phyloP scores from a whole-genome alignment of 2,888 invertebrate genomes.

The Drosophila cognata region DNA sequence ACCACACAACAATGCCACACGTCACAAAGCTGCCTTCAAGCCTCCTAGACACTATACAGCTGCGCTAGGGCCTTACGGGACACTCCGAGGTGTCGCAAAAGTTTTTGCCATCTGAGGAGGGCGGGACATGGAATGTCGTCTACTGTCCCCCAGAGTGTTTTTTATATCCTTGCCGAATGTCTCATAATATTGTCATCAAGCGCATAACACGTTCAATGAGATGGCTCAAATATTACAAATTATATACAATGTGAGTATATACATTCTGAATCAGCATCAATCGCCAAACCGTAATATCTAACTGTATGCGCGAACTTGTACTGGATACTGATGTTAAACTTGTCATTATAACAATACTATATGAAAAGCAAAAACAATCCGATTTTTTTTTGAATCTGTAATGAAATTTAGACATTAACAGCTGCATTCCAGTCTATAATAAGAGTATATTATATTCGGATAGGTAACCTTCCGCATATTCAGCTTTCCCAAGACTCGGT shows the following conservation, averaged over 20 bases:
- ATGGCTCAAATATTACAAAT: background rate
- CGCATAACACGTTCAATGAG: background rate
- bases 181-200: background rate
- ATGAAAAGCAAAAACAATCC: background rate
- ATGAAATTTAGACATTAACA: background rate
- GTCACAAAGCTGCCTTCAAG: background rate
- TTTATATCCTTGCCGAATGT: constrained; percentile 26
- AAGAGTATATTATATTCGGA: constrained; percentile 5
- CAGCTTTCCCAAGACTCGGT: background rate
- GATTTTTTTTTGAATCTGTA: background rate
- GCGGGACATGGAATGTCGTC: constrained; percentile 35
- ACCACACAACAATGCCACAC: background rate
- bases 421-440: background rate
- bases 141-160: constrained; percentile 81
- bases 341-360: background rate
- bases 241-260: background rate
- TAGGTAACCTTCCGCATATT: background rate
- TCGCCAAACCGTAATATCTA: background rate
- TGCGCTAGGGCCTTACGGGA: constrained; percentile 22
- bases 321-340: background rate
- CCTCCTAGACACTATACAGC: constrained; percentile 6
- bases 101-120: constrained; percentile 42
- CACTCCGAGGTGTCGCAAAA: constrained; percentile 58
- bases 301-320: background rate
- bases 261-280: background rate